Conservation (phyloP, 2,888 invertebrate genomes). For the Lasioglossum morio region DNA sequence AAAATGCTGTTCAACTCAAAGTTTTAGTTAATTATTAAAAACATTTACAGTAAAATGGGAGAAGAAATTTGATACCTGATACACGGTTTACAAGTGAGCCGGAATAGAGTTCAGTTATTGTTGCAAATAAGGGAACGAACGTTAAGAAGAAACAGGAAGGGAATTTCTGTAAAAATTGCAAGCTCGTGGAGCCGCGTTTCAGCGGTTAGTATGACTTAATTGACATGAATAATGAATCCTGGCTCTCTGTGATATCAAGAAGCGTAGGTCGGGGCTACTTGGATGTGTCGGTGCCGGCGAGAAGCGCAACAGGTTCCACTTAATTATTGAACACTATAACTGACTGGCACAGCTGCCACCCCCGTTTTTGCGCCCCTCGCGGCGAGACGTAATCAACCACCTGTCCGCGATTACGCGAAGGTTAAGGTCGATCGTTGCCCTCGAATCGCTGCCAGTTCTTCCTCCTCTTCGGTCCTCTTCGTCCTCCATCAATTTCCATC, state of each 20-base stretch:
- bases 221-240: constrained; percentile 80
- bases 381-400: constrained; percentile 75
- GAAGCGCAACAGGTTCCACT: constrained; percentile 84
- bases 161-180: background rate
- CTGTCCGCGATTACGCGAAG: constrained; percentile 71
- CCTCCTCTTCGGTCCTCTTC: background rate
- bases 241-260: constrained; percentile 38
- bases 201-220: constrained; percentile 71
- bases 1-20: too few relatives aligned
- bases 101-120: background rate
- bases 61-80: too few relatives aligned
- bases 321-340: constrained; percentile 83
- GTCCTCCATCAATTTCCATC: constrained; percentile 23
- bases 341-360: constrained; percentile 67
- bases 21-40: too few relatives aligned
- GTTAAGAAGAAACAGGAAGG: background rate
- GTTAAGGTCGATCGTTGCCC: constrained; percentile 67
- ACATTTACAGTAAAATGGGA: too few relatives aligned
- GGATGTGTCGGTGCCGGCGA: constrained; percentile 73
- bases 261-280: constrained; percentile 67
- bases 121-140: background rate
- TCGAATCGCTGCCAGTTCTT: constrained; percentile 37
- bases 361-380: constrained; percentile 70
- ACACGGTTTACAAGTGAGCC: background rate
- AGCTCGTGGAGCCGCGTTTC: constrained; percentile 17